These are phyloP conservation scores for Calephelis nemesis DNA, from an alignment of 1,140 invertebrate genomes.

Conservation along the genomic window DNA sequence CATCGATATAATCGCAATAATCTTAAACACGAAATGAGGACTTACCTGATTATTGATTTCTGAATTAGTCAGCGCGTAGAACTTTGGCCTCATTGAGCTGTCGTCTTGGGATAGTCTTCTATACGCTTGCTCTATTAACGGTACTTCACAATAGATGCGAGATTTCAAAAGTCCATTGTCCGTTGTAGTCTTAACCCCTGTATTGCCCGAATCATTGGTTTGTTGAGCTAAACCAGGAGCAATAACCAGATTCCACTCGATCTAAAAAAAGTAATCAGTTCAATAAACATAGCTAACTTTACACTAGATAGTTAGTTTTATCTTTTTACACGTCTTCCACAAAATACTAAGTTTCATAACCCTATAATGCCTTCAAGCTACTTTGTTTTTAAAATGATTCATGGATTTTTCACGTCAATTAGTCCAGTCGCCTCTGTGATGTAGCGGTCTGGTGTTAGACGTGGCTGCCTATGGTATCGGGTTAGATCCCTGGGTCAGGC, in stretches of 20 bases:
- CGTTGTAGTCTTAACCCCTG: slow-evolving; percentile 49
- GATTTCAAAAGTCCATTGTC: slow-evolving; percentile 55
- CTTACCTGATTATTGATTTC: slow-evolving; percentile 86
- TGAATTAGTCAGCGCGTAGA: slow-evolving; percentile 88
- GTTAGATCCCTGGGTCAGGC: no score
- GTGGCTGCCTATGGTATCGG: no score
- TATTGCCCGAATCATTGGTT: slow-evolving; percentile 37
- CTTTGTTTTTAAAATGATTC: no score
- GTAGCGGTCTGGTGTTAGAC: no score
- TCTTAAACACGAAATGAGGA: neutral
- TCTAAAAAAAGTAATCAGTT: slow-evolving; percentile 74
- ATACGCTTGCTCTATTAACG: slow-evolving; percentile 90
- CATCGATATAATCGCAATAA: no score
- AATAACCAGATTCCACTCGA: slow-evolving; percentile 91
- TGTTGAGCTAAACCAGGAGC: slow-evolving; percentile 73
- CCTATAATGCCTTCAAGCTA: no score
- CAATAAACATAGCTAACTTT: no score
- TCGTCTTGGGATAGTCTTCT: slow-evolving; percentile 85
- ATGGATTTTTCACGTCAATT: no score
- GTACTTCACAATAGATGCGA: slow-evolving; percentile 87
- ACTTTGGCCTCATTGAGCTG: slow-evolving; percentile 90
- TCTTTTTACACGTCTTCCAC: no score
- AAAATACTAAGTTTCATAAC: no score
- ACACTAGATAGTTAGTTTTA: no score
- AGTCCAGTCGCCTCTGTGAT: no score